Conservation (phyloP, 2,888 invertebrate species). For the Scaptomyza caliginosa region DNA sequence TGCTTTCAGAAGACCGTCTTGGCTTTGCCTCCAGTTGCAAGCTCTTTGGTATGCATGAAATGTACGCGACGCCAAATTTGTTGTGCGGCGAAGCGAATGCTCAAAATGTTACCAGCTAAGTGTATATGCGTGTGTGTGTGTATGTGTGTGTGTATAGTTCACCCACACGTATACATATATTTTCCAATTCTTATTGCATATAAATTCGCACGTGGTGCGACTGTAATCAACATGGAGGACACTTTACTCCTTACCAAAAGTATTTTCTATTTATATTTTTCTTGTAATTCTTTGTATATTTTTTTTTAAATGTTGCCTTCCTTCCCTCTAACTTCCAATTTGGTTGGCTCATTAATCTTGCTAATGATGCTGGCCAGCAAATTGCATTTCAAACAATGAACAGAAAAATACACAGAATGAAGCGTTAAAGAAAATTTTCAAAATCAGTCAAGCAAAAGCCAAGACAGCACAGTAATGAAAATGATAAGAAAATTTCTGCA, state of each 20-base stretch:
- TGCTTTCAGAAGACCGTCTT: slow-evolving; percentile 48
- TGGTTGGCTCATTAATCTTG: slow-evolving; percentile 73
- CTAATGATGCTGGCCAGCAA: slow-evolving; percentile 78
- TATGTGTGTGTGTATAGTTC: slow-evolving; percentile 12
- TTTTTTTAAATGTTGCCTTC: slow-evolving; percentile 63
- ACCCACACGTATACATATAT: slow-evolving; percentile 70
- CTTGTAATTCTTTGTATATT: slow-evolving; percentile 11
- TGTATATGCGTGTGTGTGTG: slow-evolving; percentile 11
- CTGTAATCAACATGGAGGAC: slow-evolving; percentile 76
- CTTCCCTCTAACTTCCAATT: slow-evolving; percentile 12
- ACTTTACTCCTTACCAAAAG: slow-evolving; percentile 55
- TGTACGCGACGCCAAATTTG: slow-evolving; percentile 79
- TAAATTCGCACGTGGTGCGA: slow-evolving; percentile 81
- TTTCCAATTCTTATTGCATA: slow-evolving; percentile 81
- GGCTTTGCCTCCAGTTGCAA: slow-evolving; percentile 29
- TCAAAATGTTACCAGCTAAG: slow-evolving; percentile 57
- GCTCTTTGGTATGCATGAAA: slow-evolving; percentile 81
- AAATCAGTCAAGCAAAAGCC: slow-evolving; percentile 80
- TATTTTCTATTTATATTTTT: slow-evolving; percentile 27
- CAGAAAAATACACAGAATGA: slow-evolving; percentile 37
- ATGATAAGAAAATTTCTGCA: slow-evolving; percentile 81
- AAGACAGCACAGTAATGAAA: slow-evolving; percentile 66
- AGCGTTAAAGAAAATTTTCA: slow-evolving; percentile 41
- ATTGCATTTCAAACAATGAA: slow-evolving; percentile 61
- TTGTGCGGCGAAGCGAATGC: slow-evolving; percentile 77